Evolutionary conservation across 2,797 vertebrate species (phyloP).

Genomic region (Pteropus rufus): DNA sequence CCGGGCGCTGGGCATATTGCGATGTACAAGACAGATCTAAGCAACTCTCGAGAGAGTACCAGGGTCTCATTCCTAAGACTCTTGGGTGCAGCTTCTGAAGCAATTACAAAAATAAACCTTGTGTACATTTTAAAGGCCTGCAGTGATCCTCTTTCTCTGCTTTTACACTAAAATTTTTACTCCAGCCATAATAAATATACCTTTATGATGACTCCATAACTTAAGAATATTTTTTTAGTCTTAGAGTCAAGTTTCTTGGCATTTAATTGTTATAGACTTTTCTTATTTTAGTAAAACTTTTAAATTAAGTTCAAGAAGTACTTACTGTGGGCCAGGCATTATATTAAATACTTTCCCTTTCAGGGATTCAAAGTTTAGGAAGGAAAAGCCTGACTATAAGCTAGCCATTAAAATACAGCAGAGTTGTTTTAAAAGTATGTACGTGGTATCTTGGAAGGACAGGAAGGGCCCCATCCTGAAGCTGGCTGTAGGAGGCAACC

Average conservation of each 20-base stretch:
- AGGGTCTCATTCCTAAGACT: background rate
- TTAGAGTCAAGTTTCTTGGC: background rate
- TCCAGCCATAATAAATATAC: background rate
- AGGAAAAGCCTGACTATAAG: background rate
- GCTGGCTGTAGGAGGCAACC: background rate
- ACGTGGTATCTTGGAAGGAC: background rate
- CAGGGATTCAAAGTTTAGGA: background rate
- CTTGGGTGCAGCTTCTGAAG: background rate
- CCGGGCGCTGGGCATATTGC: background rate
- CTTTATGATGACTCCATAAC: background rate
- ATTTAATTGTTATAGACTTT: background rate
- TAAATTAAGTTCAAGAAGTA: background rate
- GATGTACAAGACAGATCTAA: background rate
- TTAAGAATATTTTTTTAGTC: background rate
- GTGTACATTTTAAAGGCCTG: background rate
- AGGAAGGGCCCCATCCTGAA: background rate
- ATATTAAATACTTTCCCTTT: background rate
- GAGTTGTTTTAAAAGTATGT: background rate
- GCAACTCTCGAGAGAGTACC: background rate
- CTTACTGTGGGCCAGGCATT: background rate
- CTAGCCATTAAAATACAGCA: background rate
- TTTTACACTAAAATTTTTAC: background rate
- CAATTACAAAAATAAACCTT: background rate
- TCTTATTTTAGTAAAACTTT: slow-evolving; percentile 16
- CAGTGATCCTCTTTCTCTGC: background rate